phyloP scores from a whole-genome alignment of 2,888 invertebrate species.

The Automeris io region DNA sequence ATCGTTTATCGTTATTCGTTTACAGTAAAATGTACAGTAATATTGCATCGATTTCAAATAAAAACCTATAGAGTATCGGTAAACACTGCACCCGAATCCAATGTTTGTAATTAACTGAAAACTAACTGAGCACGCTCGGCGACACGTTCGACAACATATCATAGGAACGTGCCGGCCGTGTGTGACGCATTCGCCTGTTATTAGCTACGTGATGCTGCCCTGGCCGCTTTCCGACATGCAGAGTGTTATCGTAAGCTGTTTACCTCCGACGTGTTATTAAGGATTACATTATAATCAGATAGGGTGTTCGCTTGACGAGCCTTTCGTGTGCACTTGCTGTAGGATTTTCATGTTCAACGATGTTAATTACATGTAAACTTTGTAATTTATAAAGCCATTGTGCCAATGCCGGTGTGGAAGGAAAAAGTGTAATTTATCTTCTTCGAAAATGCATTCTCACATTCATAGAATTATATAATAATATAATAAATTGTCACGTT shows the following conservation, averaged over 20 bases:
- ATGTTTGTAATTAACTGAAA: slow-evolving; percentile 1
- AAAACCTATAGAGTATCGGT: too few relatives aligned
- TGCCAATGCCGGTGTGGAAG: too few relatives aligned
- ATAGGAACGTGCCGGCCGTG: slow-evolving; percentile 16
- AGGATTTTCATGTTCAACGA: neutral
- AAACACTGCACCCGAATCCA: too few relatives aligned
- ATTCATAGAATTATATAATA: too few relatives aligned
- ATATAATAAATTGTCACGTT: too few relatives aligned
- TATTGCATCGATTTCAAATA: too few relatives aligned
- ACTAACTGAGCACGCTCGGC: slow-evolving; percentile 10
- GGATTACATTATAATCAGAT: slow-evolving; percentile 47
- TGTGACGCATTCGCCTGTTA: slow-evolving; percentile 25
- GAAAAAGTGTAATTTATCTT: too few relatives aligned
- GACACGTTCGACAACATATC: neutral
- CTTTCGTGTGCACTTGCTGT: slow-evolving; percentile 19
- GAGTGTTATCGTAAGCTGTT: slow-evolving; percentile 37
- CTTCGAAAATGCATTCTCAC: too few relatives aligned
- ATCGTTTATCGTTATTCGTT: too few relatives aligned
- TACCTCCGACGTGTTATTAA: slow-evolving; percentile 40
- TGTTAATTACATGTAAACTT: neutral
- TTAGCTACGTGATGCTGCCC: slow-evolving; percentile 37
- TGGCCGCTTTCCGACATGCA: slow-evolving; percentile 16
- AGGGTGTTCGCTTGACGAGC: slow-evolving; percentile 25
- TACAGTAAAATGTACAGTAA: too few relatives aligned
- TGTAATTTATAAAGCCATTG: neutral